phyloP scores from a whole-genome alignment of 2,888 invertebrate genomes.

The Galerucella pusilla region DNA sequence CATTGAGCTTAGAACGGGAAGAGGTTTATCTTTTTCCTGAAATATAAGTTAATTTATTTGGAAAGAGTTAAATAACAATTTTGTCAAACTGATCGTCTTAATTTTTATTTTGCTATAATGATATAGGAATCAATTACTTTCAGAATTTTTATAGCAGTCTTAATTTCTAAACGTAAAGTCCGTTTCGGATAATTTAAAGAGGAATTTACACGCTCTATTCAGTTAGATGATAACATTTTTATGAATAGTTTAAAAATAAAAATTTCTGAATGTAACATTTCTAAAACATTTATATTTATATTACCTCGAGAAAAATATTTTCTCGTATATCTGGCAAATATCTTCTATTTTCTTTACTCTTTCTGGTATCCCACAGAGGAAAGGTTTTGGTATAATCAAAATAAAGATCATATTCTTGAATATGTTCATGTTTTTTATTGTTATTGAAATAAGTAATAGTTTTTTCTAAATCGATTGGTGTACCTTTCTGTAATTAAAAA shows the following conservation, averaged over 20 bases:
- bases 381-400: constrained; percentile 60
- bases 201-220: no score
- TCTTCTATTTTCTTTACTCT: constrained; percentile 58
- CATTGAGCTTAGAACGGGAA: constrained; percentile 61
- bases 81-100: no score
- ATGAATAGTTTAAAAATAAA: no score
- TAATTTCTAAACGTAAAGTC: no score
- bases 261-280: not conserved
- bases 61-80: no score
- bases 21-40: constrained; percentile 61
- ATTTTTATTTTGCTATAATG: no score
- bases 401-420: constrained; percentile 61
- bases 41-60: constrained; percentile 33
- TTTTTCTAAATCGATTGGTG: constrained; percentile 49
- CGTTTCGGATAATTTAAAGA: no score
- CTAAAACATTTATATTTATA: not conserved
- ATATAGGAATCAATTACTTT: no score
- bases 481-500: constrained; percentile 49
- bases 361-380: constrained; percentile 61
- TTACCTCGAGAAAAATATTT: constrained; percentile 62
- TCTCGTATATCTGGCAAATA: constrained; percentile 59
- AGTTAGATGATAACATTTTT: no score
- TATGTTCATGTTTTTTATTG: constrained; percentile 41
- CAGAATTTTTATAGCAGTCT: no score
- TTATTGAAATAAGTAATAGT: constrained; percentile 62